Percentiles rank a stretch among this genome's conserved stretches.
Conservation (phyloP, 2,888 invertebrate genomes). For the Osmoderma eremita region DNA sequence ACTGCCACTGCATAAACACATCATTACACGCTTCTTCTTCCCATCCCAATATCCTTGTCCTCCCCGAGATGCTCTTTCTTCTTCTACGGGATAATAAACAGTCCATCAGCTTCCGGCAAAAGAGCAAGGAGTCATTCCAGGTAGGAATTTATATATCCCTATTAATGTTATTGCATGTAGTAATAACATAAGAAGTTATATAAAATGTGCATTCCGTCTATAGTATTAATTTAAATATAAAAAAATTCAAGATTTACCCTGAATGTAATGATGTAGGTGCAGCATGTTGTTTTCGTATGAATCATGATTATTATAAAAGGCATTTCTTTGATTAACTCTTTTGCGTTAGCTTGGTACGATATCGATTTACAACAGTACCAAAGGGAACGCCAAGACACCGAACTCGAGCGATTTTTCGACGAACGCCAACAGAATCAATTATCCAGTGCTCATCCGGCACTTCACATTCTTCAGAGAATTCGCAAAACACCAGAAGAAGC, state of each 20-base stretch:
- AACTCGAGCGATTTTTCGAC: conserved; percentile 88
- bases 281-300: conserved; percentile 30
- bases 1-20: conserved; percentile 39
- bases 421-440: conserved; percentile 79
- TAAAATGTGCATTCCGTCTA: conserved; percentile 52
- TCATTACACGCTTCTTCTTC: conserved; percentile 54
- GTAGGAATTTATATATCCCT: conserved; percentile 42
- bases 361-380: conserved; percentile 86
- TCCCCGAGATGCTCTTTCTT: conserved; percentile 50
- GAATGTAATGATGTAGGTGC: conserved; percentile 27
- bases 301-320: neutral
- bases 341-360: conserved; percentile 87
- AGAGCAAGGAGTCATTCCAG: conserved; percentile 36
- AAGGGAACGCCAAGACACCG: conserved; percentile 81
- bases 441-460: conserved; percentile 68
- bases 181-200: conserved; percentile 23
- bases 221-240: conserved; percentile 43
- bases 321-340: conserved; percentile 9
- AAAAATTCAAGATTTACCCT: conserved; percentile 17
- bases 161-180: conserved; percentile 40
- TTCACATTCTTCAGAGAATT: conserved; percentile 70
- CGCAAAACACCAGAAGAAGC: conserved; percentile 76
- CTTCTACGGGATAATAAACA: conserved; percentile 37
- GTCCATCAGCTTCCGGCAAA: conserved; percentile 35
- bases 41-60: conserved; percentile 46